Percentiles rank a stretch among this genome's conserved stretches.
Conservation (phyloP, 35 echinoderm and acorn worm species). For the Ophiothrix spiculata region DNA sequence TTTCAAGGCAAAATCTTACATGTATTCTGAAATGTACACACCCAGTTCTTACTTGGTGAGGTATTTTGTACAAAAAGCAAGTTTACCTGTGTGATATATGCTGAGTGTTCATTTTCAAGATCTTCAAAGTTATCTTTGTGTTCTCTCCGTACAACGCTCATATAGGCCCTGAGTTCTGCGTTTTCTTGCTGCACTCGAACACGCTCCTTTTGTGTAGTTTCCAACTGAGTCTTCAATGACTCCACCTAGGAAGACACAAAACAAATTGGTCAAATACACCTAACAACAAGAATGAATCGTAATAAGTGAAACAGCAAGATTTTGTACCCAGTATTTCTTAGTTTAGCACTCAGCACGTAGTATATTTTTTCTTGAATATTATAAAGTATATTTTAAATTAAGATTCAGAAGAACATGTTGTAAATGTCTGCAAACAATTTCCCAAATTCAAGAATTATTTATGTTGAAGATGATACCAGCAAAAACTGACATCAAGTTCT, state of each 20-base stretch:
- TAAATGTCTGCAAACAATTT: too few relatives aligned
- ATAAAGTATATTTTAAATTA: background rate
- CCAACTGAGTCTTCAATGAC: constrained; percentile 56
- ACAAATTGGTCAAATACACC: background rate
- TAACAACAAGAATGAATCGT: background rate
- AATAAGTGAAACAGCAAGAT: background rate
- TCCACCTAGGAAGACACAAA: constrained; percentile 47
- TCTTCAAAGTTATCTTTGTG: constrained; percentile 52
- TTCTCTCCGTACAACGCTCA: constrained; percentile 35
- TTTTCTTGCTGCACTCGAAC: constrained; percentile 50
- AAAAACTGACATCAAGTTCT: too few relatives aligned
- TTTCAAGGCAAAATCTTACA: too few relatives aligned
- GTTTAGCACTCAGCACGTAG: background rate
- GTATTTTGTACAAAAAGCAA: too few relatives aligned
- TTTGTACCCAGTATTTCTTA: background rate
- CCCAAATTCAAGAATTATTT: too few relatives aligned
- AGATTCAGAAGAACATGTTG: background rate
- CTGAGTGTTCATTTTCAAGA: constrained; percentile 51
- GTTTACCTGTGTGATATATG: constrained; percentile 60
- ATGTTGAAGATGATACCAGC: too few relatives aligned
- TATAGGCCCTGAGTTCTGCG: constrained; percentile 33
- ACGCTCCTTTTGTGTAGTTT: constrained; percentile 47
- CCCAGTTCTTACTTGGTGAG: too few relatives aligned
- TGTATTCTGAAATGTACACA: too few relatives aligned
- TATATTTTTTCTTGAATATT: background rate